Base-by-base conservation (phyloP, 2,797 vertebrate species). In the Phrynocephalus vlangalii region DNA sequence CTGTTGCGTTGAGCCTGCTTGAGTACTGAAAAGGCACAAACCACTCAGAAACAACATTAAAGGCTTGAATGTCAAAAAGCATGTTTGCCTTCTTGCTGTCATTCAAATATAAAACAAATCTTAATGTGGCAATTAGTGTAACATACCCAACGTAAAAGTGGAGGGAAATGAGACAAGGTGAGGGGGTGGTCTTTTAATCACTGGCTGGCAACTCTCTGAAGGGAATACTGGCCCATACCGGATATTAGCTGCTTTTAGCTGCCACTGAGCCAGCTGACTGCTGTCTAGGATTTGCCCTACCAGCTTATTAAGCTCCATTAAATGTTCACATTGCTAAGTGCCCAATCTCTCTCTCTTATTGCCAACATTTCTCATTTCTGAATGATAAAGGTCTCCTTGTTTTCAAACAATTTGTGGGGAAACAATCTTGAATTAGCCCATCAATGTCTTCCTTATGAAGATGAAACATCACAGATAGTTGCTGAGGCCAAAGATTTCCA, bases 161-260 rank as follows among this genome's bases (percentile, higher is more conserved):
- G 2, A 10, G 48, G 48, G 60, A 26, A 48, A 60, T 20, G 26
- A 63, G 28, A 63, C 28, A 63, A 86, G 24, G 3, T 24, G 7
- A 22, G 10, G n/a, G 11, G 24, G 70, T 78, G 48, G 6, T 60
- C 68, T 60, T 83, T 63, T n/a, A 83, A 72, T 63, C 44, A 79
- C 1, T 20, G 75, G 67, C 52, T 82, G 52, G 52, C 33, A 88
- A 76, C 77, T 87, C 80, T n/a, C 60, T 26, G 56, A 86, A 83
- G 15, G 18, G 3, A 73, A 16, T 18, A 8, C 60, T 26, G 56
- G 60, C 11, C 28, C 6, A 76, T 63, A 38, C 66, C 33, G 33
- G 33, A 50, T 1, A 0, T 30, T 44, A 89, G 60, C 80, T 92
- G 63, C 77, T 92, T 86, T 86, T 79, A 70, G 15, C 72, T 16